Base-by-base conservation (phyloP, 2,888 invertebrate genomes). In the Campoplex nolae region DNA sequence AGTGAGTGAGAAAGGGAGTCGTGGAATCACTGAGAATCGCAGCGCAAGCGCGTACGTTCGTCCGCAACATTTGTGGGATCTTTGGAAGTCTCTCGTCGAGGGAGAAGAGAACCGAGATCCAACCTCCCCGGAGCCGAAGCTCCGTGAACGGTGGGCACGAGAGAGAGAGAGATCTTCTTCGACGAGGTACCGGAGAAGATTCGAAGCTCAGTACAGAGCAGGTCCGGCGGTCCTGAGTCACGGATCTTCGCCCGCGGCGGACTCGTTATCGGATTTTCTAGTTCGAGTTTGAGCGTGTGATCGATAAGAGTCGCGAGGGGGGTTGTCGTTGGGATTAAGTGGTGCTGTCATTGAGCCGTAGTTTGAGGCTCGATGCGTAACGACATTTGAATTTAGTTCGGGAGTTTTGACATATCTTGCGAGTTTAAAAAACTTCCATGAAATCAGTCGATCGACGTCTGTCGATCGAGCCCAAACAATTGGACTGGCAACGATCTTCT, bases 1-100 rank as follows among this genome's bases (percentile, higher is more conserved):
- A 83, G 79, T 74, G 85, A 83, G 84, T 73, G 88, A 88, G 89
- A 87, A 86, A 85, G 86, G 79, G 82, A 87, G 88, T 86, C 71
- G 88, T 65, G 78, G 83, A 86, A 87, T 85, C 85, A 83, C 85
- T 86, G 28, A 32, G 48, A 45, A 38, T 42, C 13, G 54, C n/a
- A 68, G 78, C 78, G 54, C 78, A 67, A 48, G 58, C 79, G 74
- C 71, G 58, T 56, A 23, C 54, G n/a, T 32, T 56, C 32, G 77
- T 38, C 16, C n/a, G 58, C 38, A 42, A 51, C 23, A 51, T 77
- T 56, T 42, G 38, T 38, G 77, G 65, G n/a, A 62, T 76, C 38
- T 42, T 1, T 45, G 4, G 54, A 56, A 32, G 54, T 42, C 51
- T 28, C n/a, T 2, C 16, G 28, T 8, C 86, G 85, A 85, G 88